phyloP scores from a whole-genome alignment of 1,140 invertebrate species.

The Diplogasteroides magnus region DNA sequence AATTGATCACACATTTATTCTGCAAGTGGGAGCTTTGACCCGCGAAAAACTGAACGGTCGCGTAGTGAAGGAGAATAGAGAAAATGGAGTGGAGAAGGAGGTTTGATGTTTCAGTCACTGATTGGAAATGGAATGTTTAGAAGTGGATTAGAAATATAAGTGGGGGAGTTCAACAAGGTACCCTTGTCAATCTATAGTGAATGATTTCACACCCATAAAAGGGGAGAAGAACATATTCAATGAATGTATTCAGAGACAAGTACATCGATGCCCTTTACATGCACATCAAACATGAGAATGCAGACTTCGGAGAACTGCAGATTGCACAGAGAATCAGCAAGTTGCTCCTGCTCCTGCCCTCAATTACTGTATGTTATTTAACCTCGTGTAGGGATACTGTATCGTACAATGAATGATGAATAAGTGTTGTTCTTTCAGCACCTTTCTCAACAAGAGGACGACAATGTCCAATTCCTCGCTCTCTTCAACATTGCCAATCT shows the following conservation, averaged over 20 bases:
- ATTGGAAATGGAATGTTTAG: too few species aligned
- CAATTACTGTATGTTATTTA: conserved; percentile 23
- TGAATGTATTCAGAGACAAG: conserved; percentile 32
- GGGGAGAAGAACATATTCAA: conserved; percentile 23
- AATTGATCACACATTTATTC: too few species aligned
- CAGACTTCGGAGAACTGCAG: conserved; percentile 19
- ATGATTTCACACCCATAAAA: too few species aligned
- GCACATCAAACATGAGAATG: conserved; percentile 28
- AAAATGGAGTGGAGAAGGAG: background rate
- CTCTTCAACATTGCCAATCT: conserved; percentile 35
- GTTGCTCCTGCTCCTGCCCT: conserved; percentile 25
- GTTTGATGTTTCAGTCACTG: too few species aligned
- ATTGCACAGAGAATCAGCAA: conserved; percentile 31
- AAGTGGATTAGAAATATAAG: too few species aligned
- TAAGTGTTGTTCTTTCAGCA: conserved; percentile 15
- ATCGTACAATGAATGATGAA: background rate
- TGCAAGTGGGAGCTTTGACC: too few species aligned
- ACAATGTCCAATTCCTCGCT: conserved; percentile 36
- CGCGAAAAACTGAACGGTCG: too few species aligned
- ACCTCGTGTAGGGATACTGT: background rate
- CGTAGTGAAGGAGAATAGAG: background rate
- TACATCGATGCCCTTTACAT: conserved; percentile 33
- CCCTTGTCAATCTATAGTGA: too few species aligned
- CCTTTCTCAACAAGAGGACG: conserved; percentile 37
- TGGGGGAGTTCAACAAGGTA: too few species aligned